These are phyloP conservation scores for Galendromus occidentalis DNA, from an alignment of 1,140 invertebrate species.

Conservation along the genomic window DNA sequence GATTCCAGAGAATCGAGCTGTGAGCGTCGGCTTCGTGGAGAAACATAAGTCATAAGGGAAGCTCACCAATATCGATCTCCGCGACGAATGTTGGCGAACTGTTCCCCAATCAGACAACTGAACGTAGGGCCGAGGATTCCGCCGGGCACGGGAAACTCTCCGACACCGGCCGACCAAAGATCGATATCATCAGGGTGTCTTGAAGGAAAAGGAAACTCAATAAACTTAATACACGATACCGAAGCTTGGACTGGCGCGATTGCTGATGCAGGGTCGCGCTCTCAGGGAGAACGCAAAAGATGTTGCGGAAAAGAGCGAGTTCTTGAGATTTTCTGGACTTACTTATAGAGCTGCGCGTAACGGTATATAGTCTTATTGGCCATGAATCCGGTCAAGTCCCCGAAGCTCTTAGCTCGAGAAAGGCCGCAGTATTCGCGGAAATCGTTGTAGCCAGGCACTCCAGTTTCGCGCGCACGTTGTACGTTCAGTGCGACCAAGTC, in stretches of 20 bases:
- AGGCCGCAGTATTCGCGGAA: constrained; percentile 36
- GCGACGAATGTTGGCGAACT: constrained; percentile 34
- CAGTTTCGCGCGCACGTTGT: constrained; percentile 76
- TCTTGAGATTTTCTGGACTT: constrained; percentile 22
- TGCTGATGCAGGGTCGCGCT: not conserved
- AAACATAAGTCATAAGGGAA: too few relatives aligned
- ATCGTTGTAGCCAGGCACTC: constrained; percentile 75
- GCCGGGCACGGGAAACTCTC: constrained; percentile 24
- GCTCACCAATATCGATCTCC: constrained; percentile 25
- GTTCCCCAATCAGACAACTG: constrained; percentile 39
- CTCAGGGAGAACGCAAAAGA: constrained; percentile 13
- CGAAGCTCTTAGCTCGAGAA: constrained; percentile 52
- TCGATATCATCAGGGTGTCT: constrained; percentile 68
- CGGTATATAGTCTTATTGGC: constrained; percentile 62
- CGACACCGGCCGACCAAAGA: constrained; percentile 73
- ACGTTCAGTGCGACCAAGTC: constrained; percentile 86
- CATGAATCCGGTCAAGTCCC: constrained; percentile 67
- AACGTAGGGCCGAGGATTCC: constrained; percentile 39
- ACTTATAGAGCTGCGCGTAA: constrained; percentile 53
- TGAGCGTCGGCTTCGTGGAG: too few relatives aligned
- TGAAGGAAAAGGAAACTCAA: constrained; percentile 17
- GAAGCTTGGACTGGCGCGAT: not conserved
- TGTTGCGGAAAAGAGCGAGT: constrained; percentile 4
- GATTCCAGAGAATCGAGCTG: too few relatives aligned
- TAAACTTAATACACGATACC: not conserved